Evolutionary conservation across 2,797 vertebrate species (phyloP), one percentile per base, ranked within the genome.

Genomic region (Channa striata): DNA sequence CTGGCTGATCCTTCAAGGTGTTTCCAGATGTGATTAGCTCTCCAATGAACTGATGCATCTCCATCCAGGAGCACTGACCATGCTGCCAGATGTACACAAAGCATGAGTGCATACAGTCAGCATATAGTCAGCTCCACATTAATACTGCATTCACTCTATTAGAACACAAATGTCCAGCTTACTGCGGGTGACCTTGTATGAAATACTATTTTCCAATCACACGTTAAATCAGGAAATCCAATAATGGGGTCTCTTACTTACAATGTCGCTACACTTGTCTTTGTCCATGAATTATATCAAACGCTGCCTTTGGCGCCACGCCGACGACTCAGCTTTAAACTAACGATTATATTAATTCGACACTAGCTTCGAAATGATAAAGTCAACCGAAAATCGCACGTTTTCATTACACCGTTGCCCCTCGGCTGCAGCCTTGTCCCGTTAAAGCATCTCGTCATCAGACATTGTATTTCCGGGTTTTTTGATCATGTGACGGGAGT

Each of bases 21-120:
- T 65, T 88, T 72, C 87, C 93, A 65, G 93, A 93, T 42, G 91
- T 82, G 73, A 94, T 81, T 1, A 95, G 91, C 59, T 95, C 94
- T 5, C 94, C 93, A 42, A 94, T 92, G 82, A 94, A 94, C 77
- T 94, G 93, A 59, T 94, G 91, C 93, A 95, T 93, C 61, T 95
- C 94, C 90, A 93, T 87, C 94, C 94, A 95, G 72, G 94, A 93
- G 89, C 89, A 90, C 21, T 90, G 89, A 53, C 64, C 89, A 57
- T 86, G 76, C 93, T 94, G 83, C 56, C 56, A 52, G 39, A 62
- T 56, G 42, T 17, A 74, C 49, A 64, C 16, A 61, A n/a, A 39
- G 36, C 57, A 23, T 8, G 60, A 60, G 57, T 39, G 20, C 11
- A 44, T 1, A n/a, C n/a, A 58, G 37, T 34, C 6, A 47, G 19